These are phyloP conservation scores for Tethya wilhelma DNA, from an alignment of 37 sponge, comb jelly and placozoan species.

Conservation along the genomic window DNA sequence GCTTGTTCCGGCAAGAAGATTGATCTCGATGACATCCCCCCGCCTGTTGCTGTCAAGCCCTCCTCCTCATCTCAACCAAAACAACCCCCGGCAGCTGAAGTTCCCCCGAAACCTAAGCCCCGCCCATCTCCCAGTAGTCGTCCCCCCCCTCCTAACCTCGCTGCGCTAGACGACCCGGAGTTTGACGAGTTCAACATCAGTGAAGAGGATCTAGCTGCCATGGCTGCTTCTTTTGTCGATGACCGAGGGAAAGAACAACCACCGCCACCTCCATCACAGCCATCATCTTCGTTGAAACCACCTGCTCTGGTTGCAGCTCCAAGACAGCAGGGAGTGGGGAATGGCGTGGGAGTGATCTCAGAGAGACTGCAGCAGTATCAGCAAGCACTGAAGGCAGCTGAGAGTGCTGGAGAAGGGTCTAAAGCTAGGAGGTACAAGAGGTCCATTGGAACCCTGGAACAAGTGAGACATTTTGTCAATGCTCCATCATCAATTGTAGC, in stretches of 20 bases:
- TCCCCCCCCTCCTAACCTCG: conserved; percentile 15
- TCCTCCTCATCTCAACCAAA: neutral
- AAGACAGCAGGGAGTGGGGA: neutral
- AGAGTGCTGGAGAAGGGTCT: conserved; percentile 51
- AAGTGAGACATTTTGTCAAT: conserved; percentile 1
- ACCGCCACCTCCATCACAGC: too few relatives aligned
- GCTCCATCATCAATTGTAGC: too few relatives aligned
- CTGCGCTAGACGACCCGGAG: conserved; percentile 42
- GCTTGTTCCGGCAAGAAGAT: conserved; percentile 33
- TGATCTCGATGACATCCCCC: conserved; percentile 43
- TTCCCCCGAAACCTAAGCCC: conserved; percentile 13
- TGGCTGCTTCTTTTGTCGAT: conserved; percentile 32
- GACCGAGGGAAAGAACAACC: conserved; percentile 18
- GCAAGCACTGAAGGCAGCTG: conserved; percentile 52
- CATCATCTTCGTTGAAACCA: neutral
- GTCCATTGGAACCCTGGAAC: conserved; percentile 1
- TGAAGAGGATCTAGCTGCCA: conserved; percentile 47
- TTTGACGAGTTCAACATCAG: conserved; percentile 60
- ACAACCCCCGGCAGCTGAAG: conserved; percentile 12
- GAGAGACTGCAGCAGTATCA: conserved; percentile 61
- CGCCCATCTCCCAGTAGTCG: too few relatives aligned
- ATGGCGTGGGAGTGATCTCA: conserved; percentile 1
- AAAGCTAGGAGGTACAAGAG: conserved; percentile 76
- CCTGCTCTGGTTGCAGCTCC: too few relatives aligned
- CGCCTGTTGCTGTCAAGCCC: conserved; percentile 2